phyloP scores from a whole-genome alignment of 1,140 invertebrate species.

The Cotesia typhae region DNA sequence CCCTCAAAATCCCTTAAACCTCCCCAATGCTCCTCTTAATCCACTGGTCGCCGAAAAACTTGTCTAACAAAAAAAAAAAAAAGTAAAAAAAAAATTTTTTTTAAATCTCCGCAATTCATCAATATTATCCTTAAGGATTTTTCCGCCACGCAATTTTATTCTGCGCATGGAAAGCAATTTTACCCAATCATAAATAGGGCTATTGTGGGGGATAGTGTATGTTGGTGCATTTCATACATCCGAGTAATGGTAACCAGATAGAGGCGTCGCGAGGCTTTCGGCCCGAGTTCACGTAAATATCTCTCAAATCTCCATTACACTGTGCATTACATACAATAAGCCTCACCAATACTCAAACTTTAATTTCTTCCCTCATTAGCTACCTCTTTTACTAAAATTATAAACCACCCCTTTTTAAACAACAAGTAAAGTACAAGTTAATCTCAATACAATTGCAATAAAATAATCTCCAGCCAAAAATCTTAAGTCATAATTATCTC shows the following conservation, averaged over 20 bases:
- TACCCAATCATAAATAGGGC: constrained; percentile 68
- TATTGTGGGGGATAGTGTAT: constrained; percentile 66
- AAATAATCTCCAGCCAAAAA: too few species aligned
- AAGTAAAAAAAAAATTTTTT: background rate
- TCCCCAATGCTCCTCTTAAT: too few species aligned
- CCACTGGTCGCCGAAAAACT: background rate
- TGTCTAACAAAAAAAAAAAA: constrained; percentile 22
- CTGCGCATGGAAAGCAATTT: constrained; percentile 68
- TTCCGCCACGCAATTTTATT: constrained; percentile 66
- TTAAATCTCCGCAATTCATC: constrained; percentile 20
- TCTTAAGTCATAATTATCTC: too few species aligned
- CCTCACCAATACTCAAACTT: background rate
- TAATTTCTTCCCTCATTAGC: background rate
- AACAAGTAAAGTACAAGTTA: too few species aligned
- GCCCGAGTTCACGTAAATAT: constrained; percentile 62
- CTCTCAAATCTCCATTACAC: too few species aligned
- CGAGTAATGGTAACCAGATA: constrained; percentile 66
- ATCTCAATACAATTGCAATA: too few species aligned
- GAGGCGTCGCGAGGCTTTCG: constrained; percentile 63
- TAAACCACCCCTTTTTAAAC: too few species aligned
- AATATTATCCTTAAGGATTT: constrained; percentile 52
- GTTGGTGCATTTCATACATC: constrained; percentile 65
- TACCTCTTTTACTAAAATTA: too few species aligned
- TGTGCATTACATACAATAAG: constrained; percentile 11
- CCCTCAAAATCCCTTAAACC: background rate